These are phyloP conservation scores for Morus bassanus DNA, from an alignment of 2,797 vertebrate genomes.

Conservation along the genomic window DNA sequence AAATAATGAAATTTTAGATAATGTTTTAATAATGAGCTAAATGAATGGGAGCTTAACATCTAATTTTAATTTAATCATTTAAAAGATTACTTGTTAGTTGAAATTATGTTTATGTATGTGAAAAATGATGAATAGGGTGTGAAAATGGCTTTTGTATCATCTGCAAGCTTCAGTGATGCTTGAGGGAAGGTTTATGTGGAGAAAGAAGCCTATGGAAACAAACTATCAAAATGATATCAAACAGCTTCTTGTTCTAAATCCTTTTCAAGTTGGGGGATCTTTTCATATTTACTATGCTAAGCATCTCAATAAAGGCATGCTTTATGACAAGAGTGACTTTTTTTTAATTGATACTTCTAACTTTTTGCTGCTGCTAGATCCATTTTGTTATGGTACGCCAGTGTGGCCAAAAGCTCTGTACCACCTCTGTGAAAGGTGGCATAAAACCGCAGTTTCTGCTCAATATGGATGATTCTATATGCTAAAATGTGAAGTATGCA, in stretches of 20 bases:
- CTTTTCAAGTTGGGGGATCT: not conserved
- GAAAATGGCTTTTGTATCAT: not conserved
- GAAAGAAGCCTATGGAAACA: not conserved
- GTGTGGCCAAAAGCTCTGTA: not conserved
- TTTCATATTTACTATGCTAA: not conserved
- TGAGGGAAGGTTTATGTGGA: not conserved
- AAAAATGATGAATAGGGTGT: not conserved
- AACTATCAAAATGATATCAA: not conserved
- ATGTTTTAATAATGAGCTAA: not conserved
- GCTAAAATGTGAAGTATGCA: not conserved
- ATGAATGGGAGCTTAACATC: not conserved
- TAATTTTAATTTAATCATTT: not conserved
- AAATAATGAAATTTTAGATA: not conserved
- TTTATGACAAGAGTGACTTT: not conserved
- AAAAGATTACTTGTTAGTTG: not conserved
- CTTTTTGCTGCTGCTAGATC: not conserved
- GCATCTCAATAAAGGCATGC: not conserved
- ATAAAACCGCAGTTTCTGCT: not conserved
- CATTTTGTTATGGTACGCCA: not conserved
- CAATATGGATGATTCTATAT: accelerated
- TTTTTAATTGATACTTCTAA: not conserved
- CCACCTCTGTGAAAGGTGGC: not conserved
- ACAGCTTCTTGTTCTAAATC: not conserved
- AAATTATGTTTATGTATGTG: not conserved
- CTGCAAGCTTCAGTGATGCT: not conserved